A percentile compares a stretch with the other conserved stretches of the same genome.
Evolutionary conservation across 1,140 invertebrate species (phyloP).

Genomic region (Bradynema listronoti): DNA sequence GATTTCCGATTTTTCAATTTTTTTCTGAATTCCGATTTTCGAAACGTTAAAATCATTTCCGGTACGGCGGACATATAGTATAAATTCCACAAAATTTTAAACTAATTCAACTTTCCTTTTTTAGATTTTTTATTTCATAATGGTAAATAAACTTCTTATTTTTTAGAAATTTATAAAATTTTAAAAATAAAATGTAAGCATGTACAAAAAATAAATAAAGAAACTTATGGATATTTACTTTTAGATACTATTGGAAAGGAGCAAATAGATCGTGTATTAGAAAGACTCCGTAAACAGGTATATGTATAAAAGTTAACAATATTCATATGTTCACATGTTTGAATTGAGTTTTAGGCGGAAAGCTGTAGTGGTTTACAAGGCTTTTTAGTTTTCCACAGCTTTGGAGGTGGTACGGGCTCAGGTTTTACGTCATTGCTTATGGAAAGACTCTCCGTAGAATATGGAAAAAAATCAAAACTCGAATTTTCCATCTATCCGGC

Average conservation of each 20-base stretch:
- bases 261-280: constrained; percentile 59
- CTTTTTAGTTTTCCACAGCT: constrained; percentile 81
- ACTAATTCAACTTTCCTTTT: no score
- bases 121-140: no score
- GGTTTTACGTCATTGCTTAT: constrained; percentile 79
- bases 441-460: constrained; percentile 79
- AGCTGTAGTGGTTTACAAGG: constrained; percentile 68
- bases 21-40: no score
- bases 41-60: no score
- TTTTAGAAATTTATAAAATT: no score
- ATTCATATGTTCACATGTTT: not conserved
- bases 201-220: no score
- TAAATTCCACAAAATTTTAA: constrained; percentile 1
- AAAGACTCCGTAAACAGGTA: constrained; percentile 30
- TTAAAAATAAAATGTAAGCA: no score
- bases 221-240: no score
- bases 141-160: no score
- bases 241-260: constrained; percentile 72
- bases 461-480: constrained; percentile 79
- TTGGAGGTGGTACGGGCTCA: constrained; percentile 81
- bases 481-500: constrained; percentile 84
- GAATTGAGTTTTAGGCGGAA: constrained; percentile 27
- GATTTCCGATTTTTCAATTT: no score
- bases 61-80: not conserved
- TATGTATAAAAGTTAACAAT: no score